Conservation (phyloP, 2,113 vertebrate species). For the Panthera tigris region DNA sequence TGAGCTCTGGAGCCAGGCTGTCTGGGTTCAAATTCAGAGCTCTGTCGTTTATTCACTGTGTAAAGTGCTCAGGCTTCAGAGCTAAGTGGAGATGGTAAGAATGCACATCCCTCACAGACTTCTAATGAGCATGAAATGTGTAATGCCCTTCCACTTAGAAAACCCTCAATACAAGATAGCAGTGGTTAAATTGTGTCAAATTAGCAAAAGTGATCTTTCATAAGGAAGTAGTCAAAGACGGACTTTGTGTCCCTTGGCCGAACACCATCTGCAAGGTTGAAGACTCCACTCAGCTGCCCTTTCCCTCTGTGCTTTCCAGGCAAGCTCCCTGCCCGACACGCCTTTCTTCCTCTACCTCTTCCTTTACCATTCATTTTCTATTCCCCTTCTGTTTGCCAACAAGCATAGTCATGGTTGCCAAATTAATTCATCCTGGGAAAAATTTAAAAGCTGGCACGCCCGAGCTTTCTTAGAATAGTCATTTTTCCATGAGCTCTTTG, state of each 20-base stretch:
- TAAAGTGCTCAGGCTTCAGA: not conserved
- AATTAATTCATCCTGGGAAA: conserved; percentile 50
- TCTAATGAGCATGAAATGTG: not conserved
- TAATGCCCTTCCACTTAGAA: not conserved
- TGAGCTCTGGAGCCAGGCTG: not conserved
- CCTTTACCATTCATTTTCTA: not conserved
- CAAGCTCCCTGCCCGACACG: not conserved
- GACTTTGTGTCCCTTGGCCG: not conserved
- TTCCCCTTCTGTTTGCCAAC: not conserved
- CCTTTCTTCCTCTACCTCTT: not conserved
- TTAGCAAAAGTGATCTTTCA: not conserved
- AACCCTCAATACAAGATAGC: not conserved
- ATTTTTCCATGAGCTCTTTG: conserved; percentile 17
- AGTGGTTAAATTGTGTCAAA: not conserved
- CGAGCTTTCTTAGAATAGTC: not conserved
- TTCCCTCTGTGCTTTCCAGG: not conserved
- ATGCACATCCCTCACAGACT: not conserved
- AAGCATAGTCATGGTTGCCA: not conserved
- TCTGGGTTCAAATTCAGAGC: not conserved
- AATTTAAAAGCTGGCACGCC: not conserved
- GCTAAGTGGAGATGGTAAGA: not conserved
- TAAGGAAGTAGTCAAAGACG: not conserved
- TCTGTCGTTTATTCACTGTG: not conserved
- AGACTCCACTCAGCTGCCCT: not conserved
- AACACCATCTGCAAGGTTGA: not conserved